Conservation (phyloP, 2,888 invertebrate species). For the Sussaba pulchella region DNA sequence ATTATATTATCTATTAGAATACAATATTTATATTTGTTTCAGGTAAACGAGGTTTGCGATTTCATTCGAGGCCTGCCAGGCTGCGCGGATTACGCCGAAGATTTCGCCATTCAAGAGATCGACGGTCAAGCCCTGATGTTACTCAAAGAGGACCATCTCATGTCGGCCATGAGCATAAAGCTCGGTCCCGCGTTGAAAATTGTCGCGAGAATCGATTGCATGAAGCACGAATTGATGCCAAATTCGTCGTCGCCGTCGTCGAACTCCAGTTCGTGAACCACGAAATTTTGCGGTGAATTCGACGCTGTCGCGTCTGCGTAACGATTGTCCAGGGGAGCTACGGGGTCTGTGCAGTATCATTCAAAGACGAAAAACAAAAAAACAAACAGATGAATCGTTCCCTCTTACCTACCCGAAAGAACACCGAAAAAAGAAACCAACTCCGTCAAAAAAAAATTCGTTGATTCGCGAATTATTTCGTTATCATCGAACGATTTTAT, state of each 20-base stretch:
- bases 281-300: slow-evolving; percentile 30
- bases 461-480: background rate
- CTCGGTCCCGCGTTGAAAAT: slow-evolving; percentile 98
- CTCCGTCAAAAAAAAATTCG: background rate
- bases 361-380: background rate
- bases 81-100: slow-evolving; percentile 96
- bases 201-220: slow-evolving; percentile 95
- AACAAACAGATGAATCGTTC: no score
- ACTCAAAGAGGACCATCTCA: slow-evolving; percentile 96
- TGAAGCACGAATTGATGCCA: slow-evolving; percentile 87
- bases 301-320: slow-evolving; percentile 21
- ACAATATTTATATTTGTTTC: slow-evolving; percentile 66
- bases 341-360: slow-evolving; percentile 69
- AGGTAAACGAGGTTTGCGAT: slow-evolving; percentile 95
- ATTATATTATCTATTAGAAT: no score
- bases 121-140: slow-evolving; percentile 97
- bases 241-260: slow-evolving; percentile 75
- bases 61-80: slow-evolving; percentile 96
- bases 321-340: slow-evolving; percentile 69
- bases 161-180: slow-evolving; percentile 97
- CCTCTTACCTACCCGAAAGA: background rate
- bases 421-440: background rate
- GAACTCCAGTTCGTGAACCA: slow-evolving; percentile 69
- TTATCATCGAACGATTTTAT: background rate
- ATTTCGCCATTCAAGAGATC: slow-evolving; percentile 97